Evolutionary conservation across 2,888 invertebrate species (phyloP).

Genomic region (Brachynemurus nebulosus): DNA sequence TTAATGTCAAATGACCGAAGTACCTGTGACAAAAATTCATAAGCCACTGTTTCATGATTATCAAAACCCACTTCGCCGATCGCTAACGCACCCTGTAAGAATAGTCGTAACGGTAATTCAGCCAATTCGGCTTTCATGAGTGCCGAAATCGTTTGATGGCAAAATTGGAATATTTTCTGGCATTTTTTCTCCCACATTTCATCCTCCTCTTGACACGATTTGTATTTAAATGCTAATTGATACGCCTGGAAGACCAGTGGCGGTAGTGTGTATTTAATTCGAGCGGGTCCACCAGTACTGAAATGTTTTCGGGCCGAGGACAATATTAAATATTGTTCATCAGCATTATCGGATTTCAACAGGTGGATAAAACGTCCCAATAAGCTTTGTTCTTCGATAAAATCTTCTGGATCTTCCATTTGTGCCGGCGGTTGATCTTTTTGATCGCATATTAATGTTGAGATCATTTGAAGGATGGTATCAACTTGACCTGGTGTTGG

Average conservation of each 20-base stretch:
- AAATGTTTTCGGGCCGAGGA: slow-evolving; percentile 80
- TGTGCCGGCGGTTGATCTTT: slow-evolving; percentile 49
- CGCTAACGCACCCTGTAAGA: slow-evolving; percentile 89
- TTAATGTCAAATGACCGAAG: slow-evolving; percentile 3
- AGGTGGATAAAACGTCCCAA: slow-evolving; percentile 71
- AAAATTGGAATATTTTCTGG: slow-evolving; percentile 95
- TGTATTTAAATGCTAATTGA: slow-evolving; percentile 73
- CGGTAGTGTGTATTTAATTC: slow-evolving; percentile 85
- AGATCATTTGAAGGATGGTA: slow-evolving; percentile 61
- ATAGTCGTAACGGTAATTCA: slow-evolving; percentile 83
- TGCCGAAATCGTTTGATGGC: slow-evolving; percentile 87
- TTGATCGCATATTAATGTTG: slow-evolving; percentile 77
- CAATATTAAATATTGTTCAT: slow-evolving; percentile 83
- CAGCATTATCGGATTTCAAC: slow-evolving; percentile 62
- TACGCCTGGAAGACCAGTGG: slow-evolving; percentile 91
- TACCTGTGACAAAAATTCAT: slow-evolving; percentile 90
- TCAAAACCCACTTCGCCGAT: slow-evolving; percentile 86
- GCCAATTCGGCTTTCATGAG: slow-evolving; percentile 91
- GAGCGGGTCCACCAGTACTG: slow-evolving; percentile 74
- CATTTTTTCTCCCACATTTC: slow-evolving; percentile 98
- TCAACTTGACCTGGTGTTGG: slow-evolving; percentile 82
- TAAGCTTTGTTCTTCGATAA: slow-evolving; percentile 90
- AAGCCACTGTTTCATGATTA: slow-evolving; percentile 92
- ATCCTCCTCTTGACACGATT: slow-evolving; percentile 64
- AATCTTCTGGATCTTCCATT: slow-evolving; percentile 81